Conservation (phyloP, 1,140 invertebrate genomes). For the Lepidurus packardi region DNA sequence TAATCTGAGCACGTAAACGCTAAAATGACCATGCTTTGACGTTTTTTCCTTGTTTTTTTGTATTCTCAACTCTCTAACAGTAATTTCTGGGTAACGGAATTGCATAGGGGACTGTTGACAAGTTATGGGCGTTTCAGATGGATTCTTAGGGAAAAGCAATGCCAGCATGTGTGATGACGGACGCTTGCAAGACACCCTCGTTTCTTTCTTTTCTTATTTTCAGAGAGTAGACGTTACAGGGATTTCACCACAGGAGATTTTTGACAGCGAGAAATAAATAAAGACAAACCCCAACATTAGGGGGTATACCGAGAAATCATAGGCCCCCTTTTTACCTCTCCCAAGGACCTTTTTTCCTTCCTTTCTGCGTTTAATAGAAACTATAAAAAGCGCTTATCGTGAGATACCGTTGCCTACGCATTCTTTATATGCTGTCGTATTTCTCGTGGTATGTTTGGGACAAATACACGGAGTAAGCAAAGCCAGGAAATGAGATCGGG, state of each 20-base stretch:
- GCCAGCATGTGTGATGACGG: neutral
- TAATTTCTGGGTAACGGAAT: neutral
- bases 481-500: slow-evolving; percentile 13
- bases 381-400: neutral
- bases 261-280: slow-evolving; percentile 5
- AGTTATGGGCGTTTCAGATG: neutral
- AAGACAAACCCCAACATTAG: neutral
- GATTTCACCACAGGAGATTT: slow-evolving; percentile 13
- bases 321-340: neutral
- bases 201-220: neutral
- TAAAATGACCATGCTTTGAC: neutral
- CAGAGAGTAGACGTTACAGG: neutral
- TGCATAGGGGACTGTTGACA: neutral
- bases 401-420: neutral
- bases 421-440: neutral
- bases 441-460: neutral
- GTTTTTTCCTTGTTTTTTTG: neutral
- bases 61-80: neutral
- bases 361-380: neutral
- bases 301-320: neutral
- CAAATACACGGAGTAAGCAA: neutral
- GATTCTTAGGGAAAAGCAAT: neutral
- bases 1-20: neutral
- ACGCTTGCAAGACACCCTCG: neutral
- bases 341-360: neutral